Evolutionary conservation across 2,797 vertebrate species (phyloP).

Genomic region (Pseudomugil gertrudae): DNA sequence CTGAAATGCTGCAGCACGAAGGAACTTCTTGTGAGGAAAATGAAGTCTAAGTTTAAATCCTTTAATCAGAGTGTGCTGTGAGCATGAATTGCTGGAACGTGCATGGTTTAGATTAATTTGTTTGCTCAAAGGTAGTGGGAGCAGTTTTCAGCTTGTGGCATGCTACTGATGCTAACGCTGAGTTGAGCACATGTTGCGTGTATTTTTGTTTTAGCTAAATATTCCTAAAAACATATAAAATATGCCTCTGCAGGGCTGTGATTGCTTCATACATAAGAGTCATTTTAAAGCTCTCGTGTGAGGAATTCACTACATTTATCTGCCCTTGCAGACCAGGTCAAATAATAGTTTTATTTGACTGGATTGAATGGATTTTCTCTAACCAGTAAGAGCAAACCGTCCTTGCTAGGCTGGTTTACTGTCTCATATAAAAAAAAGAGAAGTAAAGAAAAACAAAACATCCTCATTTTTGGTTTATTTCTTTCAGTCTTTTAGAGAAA

Average conservation of each 20-base stretch:
- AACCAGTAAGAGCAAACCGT: constrained; percentile 18
- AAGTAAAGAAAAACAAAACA: background rate
- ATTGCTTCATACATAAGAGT: constrained; percentile 15
- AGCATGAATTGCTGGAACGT: background rate
- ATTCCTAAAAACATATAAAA: background rate
- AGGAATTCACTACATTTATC: constrained; percentile 53
- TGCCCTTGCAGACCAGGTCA: constrained; percentile 33
- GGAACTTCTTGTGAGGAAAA: background rate
- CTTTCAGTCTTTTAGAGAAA: background rate
- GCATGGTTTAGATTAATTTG: constrained; percentile 11
- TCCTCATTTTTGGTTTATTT: constrained; percentile 1
- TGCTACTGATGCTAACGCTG: background rate
- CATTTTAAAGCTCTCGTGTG: constrained; percentile 36
- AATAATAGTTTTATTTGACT: background rate
- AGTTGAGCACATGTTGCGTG: background rate
- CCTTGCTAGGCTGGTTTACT: constrained; percentile 11
- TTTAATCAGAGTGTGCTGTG: background rate
- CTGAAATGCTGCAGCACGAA: background rate
- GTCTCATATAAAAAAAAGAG: constrained; percentile 10
- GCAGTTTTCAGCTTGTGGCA: constrained; percentile 2
- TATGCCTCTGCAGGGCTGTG: constrained; percentile 53
- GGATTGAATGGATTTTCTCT: constrained; percentile 1
- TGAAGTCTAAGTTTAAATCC: background rate
- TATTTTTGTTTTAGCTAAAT: background rate
- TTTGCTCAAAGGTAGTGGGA: constrained; percentile 11